Percentiles rank a stretch among this genome's conserved stretches.
These are phyloP conservation scores for Perizoma affinitatum DNA, from an alignment of 2,888 invertebrate genomes.

Conservation along the genomic window DNA sequence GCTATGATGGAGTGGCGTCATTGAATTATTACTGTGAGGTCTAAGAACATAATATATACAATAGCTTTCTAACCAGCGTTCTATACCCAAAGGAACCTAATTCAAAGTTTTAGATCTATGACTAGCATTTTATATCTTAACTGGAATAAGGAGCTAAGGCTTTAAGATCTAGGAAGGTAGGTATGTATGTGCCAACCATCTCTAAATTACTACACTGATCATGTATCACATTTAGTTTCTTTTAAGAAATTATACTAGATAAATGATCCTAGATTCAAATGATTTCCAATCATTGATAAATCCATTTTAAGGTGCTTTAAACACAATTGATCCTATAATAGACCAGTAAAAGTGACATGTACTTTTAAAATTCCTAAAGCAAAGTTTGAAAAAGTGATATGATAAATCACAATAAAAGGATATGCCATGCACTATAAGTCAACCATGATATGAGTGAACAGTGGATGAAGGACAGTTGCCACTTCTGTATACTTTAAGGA, in stretches of 20 bases:
- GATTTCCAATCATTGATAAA: background rate
- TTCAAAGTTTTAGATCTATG: too few species aligned
- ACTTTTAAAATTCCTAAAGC: slow-evolving; percentile 16
- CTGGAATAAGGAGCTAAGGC: background rate
- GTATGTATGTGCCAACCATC: too few species aligned
- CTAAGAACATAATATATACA: slow-evolving; percentile 9
- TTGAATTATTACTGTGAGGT: slow-evolving; percentile 6
- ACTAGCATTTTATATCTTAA: background rate
- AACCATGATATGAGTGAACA: slow-evolving; percentile 86
- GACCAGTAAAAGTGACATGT: slow-evolving; percentile 16
- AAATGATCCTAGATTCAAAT: background rate
- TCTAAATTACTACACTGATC: too few species aligned
- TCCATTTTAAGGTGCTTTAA: slow-evolving; percentile 1
- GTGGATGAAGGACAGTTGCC: slow-evolving; percentile 80
- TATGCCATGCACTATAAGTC: slow-evolving; percentile 67
- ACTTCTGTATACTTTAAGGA: slow-evolving; percentile 83
- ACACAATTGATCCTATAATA: slow-evolving; percentile 16
- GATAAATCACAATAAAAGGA: slow-evolving; percentile 35
- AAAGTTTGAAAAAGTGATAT: slow-evolving; percentile 30
- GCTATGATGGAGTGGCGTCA: slow-evolving; percentile 10
- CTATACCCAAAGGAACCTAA: too few species aligned
- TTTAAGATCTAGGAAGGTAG: too few species aligned
- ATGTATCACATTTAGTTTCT: background rate
- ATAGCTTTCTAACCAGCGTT: slow-evolving; percentile 3
- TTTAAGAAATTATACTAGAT: background rate